Conservation (phyloP, 2,888 invertebrate species). For the Lobophora halterata region DNA sequence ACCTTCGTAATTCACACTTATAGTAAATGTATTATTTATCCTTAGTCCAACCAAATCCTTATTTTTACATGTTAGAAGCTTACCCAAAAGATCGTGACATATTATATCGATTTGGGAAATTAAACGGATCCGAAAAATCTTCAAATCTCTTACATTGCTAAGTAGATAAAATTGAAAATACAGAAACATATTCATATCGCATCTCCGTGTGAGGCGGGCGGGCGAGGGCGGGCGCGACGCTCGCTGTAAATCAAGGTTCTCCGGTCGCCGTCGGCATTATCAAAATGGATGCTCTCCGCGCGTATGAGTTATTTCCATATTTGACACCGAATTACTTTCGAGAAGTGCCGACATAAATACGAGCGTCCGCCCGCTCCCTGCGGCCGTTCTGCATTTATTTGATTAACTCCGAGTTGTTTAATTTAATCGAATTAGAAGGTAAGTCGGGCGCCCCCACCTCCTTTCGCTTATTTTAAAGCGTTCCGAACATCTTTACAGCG, state of each 20-base stretch:
- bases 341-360: conserved; percentile 80
- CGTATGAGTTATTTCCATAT: conserved; percentile 81
- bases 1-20: too few species aligned
- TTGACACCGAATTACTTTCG: conserved; percentile 81
- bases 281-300: conserved; percentile 76
- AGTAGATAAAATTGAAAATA: conserved; percentile 8
- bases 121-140: not conserved
- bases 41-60: too few species aligned
- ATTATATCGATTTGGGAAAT: conserved; percentile 1
- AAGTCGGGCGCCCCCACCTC: conserved; percentile 53
- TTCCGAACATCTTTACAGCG: conserved; percentile 78
- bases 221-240: conserved; percentile 38
- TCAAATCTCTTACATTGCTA: conserved; percentile 3
- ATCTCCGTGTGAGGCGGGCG: conserved; percentile 9
- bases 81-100: too few species aligned
- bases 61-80: too few species aligned
- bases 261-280: conserved; percentile 77
- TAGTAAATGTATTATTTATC: too few species aligned
- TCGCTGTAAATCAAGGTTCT: conserved; percentile 69
- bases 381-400: conserved; percentile 78
- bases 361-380: conserved; percentile 42
- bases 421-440: conserved; percentile 80
- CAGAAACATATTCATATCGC: conserved; percentile 9
- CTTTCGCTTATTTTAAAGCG: conserved; percentile 76
- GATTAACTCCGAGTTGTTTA: conserved; percentile 82